A percentile compares a stretch with the other conserved stretches of the same genome.
Conservation (phyloP, 35 echinoderm and acorn worm species). For the Apostichopus parvimensis region DNA sequence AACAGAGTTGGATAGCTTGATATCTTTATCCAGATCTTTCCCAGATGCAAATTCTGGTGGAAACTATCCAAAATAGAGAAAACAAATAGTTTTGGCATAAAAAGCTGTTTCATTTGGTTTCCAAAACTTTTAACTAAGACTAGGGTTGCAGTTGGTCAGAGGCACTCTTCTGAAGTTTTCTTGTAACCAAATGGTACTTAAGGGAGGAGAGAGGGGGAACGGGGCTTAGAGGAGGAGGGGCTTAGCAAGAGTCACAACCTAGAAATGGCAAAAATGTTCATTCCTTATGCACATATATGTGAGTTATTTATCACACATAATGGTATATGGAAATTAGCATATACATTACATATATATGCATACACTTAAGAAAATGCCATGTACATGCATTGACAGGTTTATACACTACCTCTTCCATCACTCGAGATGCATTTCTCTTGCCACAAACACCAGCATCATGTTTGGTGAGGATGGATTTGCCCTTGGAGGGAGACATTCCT, state of each 20-base stretch:
- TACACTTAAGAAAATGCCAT: not conserved
- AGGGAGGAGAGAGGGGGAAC: too few relatives aligned
- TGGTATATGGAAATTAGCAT: not conserved
- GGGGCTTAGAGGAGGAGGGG: too few relatives aligned
- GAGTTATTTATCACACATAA: not conserved
- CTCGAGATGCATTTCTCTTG: slow-evolving; percentile 77
- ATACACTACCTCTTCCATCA: slow-evolving; percentile 80
- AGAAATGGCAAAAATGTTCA: not conserved
- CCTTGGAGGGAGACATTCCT: slow-evolving; percentile 19
- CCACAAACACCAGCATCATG: slow-evolving; percentile 85
- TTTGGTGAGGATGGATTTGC: slow-evolving; percentile 64
- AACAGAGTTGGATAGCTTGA: slow-evolving; percentile 83
- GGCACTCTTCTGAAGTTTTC: too few relatives aligned
- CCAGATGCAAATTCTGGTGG: slow-evolving; percentile 83
- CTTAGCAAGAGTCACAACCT: not conserved
- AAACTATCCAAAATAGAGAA: slow-evolving; percentile 58
- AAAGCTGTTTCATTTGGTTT: too few relatives aligned
- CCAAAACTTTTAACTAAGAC: too few relatives aligned
- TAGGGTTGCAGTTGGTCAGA: too few relatives aligned
- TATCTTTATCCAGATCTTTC: slow-evolving; percentile 69
- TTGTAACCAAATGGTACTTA: too few relatives aligned
- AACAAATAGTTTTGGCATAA: not conserved
- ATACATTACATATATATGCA: not conserved
- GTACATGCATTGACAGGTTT: not conserved
- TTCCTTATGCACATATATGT: not conserved